phyloP scores from a whole-genome alignment of 2,888 invertebrate species.

The Ophion slaviceki region DNA sequence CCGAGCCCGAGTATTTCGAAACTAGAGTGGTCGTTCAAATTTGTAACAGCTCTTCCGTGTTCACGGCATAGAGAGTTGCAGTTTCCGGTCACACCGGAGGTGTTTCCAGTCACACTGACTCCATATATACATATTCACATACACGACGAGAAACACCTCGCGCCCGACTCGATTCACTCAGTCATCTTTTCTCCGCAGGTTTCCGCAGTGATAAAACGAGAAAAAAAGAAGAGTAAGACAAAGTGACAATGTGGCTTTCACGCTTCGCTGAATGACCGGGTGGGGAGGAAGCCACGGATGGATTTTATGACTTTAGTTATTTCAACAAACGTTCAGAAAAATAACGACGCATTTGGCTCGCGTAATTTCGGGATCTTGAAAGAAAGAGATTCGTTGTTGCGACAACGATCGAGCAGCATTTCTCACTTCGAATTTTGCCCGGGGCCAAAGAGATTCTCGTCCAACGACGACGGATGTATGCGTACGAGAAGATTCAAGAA shows the following conservation, averaged over 20 bases:
- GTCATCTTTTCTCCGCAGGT: conserved; percentile 15
- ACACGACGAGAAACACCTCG: not conserved
- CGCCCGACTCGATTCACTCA: conserved; percentile 27
- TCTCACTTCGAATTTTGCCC: not conserved
- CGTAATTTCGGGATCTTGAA: conserved; percentile 7
- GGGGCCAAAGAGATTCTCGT: not conserved
- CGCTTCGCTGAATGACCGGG: conserved; percentile 42
- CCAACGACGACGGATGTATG: not conserved
- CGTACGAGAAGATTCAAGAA: not conserved
- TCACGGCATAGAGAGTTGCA: not conserved
- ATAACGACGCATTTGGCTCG: conserved; percentile 11
- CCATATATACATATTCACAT: too few species aligned
- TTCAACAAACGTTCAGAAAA: conserved; percentile 17
- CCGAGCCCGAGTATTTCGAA: not conserved
- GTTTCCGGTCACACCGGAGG: conserved; percentile 19
- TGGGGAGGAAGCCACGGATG: conserved; percentile 9
- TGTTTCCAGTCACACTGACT: not conserved
- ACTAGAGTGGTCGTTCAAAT: not conserved
- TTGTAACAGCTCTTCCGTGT: not conserved
- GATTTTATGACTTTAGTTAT: conserved; percentile 36
- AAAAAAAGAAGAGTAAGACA: conserved; percentile 9
- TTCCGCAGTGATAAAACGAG: conserved; percentile 9
- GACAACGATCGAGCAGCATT: conserved; percentile 23
- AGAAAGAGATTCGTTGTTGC: conserved; percentile 3
- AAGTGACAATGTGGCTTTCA: conserved; percentile 50